These are phyloP conservation scores for Stenchaetothrips biformis DNA, from an alignment of 2,888 invertebrate genomes.

Conservation along the genomic window DNA sequence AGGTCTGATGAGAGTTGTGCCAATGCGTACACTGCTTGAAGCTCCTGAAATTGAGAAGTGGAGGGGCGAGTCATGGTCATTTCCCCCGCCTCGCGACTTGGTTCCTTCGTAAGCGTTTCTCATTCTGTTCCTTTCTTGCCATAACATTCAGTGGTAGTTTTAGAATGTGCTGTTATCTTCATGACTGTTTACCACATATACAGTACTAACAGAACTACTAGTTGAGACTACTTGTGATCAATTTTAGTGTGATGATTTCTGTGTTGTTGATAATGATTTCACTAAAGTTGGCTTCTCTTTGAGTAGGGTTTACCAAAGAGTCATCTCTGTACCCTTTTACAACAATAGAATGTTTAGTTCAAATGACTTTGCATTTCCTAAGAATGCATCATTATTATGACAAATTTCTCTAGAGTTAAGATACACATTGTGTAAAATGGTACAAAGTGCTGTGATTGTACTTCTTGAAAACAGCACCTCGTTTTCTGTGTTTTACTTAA, in stretches of 20 bases:
- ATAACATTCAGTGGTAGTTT: background rate
- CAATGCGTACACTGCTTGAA: background rate
- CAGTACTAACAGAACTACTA: background rate
- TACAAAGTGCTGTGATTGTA: background rate
- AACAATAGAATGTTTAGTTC: background rate
- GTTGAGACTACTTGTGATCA: conserved; percentile 13
- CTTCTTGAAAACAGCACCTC: background rate
- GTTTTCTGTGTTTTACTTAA: background rate
- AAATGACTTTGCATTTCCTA: background rate
- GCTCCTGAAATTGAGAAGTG: background rate
- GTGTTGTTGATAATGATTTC: background rate
- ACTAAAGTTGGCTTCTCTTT: background rate
- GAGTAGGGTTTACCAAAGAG: background rate
- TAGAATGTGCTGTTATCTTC: background rate
- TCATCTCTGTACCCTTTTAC: background rate
- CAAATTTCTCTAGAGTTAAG: background rate
- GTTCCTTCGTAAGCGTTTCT: background rate
- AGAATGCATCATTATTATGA: background rate
- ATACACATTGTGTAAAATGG: background rate
- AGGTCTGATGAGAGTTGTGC: background rate
- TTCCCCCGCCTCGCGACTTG: background rate
- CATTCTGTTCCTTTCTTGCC: background rate
- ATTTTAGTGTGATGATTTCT: background rate
- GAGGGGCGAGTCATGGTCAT: background rate
- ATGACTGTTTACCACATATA: background rate